A percentile compares a stretch with the other conserved stretches of the same genome.
Conservation (phyloP, 2,797 vertebrate genomes). For the Garrulus glandarius region DNA sequence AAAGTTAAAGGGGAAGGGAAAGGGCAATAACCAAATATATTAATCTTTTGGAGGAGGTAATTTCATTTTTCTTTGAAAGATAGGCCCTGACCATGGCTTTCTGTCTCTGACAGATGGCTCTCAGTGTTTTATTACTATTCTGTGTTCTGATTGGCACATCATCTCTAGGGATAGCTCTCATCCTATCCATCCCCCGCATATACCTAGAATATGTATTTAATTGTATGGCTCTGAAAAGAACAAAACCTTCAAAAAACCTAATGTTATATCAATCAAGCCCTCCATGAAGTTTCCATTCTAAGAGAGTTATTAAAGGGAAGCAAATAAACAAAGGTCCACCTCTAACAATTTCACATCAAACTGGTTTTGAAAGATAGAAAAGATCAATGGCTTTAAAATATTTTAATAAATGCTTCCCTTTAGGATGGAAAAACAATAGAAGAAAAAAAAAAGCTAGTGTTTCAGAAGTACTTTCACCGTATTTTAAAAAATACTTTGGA, state of each 20-base stretch:
- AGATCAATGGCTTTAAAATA: neutral
- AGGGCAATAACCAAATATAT: slow-evolving; percentile 41
- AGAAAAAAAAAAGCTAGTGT: neutral
- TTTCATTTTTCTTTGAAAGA: slow-evolving; percentile 54
- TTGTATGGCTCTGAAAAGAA: neutral
- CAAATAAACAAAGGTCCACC: neutral
- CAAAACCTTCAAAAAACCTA: neutral
- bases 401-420: neutral
- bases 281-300: neutral
- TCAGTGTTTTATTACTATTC: slow-evolving; percentile 54
- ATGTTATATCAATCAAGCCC: neutral
- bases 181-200: slow-evolving; percentile 2
- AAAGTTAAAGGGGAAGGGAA: neutral
- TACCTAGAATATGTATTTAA: slow-evolving; percentile 23
- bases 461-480: neutral
- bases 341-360: neutral
- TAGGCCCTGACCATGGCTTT: slow-evolving; percentile 38
- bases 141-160: slow-evolving; percentile 3
- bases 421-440: neutral
- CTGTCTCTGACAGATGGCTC: slow-evolving; percentile 48
- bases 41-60: slow-evolving; percentile 31
- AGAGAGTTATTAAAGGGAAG: neutral
- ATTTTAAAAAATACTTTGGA: neutral
- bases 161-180: slow-evolving; percentile 11
- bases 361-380: neutral